Evolutionary conservation across 2,797 vertebrate species (phyloP).

Genomic region (Myiotriccus ornatus): DNA sequence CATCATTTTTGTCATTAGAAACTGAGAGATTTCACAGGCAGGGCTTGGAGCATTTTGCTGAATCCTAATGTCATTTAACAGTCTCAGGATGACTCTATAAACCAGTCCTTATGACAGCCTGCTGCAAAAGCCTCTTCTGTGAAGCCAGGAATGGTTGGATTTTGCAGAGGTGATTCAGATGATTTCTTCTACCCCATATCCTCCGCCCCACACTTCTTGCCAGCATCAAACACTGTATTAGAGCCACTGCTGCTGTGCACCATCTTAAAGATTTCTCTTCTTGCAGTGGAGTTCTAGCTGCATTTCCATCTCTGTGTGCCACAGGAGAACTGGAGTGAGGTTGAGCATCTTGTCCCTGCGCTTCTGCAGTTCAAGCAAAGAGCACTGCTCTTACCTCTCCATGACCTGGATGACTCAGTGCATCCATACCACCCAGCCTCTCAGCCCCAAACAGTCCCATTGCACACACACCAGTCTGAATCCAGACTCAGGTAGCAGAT

Average conservation of each 20-base stretch:
- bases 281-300: neutral
- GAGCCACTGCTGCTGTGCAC: neutral
- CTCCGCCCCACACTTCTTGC: neutral
- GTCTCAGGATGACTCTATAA: neutral
- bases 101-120: neutral
- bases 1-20: neutral
- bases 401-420: neutral
- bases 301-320: neutral
- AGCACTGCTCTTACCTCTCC: neutral
- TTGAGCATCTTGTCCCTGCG: neutral
- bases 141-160: neutral
- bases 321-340: neutral
- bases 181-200: neutral
- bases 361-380: neutral
- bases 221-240: neutral
- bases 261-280: neutral
- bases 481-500: neutral
- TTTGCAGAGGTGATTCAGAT: neutral
- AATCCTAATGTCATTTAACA: neutral
- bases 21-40: neutral
- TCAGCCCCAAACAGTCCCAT: neutral
- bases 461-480: neutral
- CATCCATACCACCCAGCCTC: neutral
- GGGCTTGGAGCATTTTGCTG: neutral
- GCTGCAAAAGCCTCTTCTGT: neutral